Conservation (phyloP, 1,140 invertebrate species). For the Drosophila nigrodunni region DNA sequence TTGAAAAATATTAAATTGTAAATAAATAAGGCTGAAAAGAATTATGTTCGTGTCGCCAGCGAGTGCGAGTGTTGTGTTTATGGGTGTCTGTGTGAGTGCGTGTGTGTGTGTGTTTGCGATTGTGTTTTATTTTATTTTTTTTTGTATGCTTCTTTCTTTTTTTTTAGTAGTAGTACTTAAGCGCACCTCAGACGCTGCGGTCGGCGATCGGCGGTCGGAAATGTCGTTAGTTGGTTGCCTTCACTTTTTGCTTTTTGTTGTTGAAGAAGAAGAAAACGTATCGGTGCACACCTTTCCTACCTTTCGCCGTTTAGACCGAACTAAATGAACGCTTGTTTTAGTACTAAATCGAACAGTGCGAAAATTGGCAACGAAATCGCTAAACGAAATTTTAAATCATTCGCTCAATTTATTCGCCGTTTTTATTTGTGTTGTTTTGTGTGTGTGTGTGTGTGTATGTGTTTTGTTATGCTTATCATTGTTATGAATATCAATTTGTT, state of each 20-base stretch:
- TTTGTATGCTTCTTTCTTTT: slow-evolving; percentile 25
- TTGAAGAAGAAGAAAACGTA: neutral
- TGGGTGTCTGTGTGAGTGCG: slow-evolving; percentile 8
- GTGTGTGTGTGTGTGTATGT: slow-evolving; percentile 11
- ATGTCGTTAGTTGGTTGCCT: slow-evolving; percentile 43
- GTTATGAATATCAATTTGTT: slow-evolving; percentile 30
- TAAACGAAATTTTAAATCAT: slow-evolving; percentile 23
- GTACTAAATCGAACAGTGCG: slow-evolving; percentile 53
- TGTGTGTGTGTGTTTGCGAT: slow-evolving; percentile 1
- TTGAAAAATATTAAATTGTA: slow-evolving; percentile 69
- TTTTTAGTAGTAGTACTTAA: slow-evolving; percentile 53
- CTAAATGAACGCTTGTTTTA: slow-evolving; percentile 48
- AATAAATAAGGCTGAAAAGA: slow-evolving; percentile 59
- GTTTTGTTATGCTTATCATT: slow-evolving; percentile 53
- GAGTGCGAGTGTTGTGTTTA: slow-evolving; percentile 17
- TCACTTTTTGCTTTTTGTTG: slow-evolving; percentile 32
- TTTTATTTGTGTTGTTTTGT: slow-evolving; percentile 10
- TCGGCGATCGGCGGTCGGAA: slow-evolving; percentile 52
- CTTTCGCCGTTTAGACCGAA: slow-evolving; percentile 50
- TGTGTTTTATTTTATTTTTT: slow-evolving; percentile 28
- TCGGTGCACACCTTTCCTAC: slow-evolving; percentile 18
- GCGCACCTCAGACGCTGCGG: slow-evolving; percentile 63
- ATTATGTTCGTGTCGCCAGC: slow-evolving; percentile 62
- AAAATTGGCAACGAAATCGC: slow-evolving; percentile 55
- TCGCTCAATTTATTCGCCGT: slow-evolving; percentile 22